Conservation (phyloP, 2,888 invertebrate species). For the Hirtodrosophila trivittata region DNA sequence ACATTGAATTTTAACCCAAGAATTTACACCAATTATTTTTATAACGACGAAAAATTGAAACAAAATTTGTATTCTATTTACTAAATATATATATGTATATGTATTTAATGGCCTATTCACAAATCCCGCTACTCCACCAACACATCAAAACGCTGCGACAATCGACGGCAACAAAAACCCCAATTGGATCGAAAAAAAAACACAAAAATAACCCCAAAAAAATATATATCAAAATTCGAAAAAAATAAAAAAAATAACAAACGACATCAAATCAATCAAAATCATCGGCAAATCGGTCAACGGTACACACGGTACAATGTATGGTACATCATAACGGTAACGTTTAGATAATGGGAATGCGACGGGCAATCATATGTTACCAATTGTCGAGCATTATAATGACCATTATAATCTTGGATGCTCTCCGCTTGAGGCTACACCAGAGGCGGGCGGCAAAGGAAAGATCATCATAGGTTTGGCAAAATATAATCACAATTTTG, state of each 20-base stretch:
- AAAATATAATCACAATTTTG: constrained; percentile 65
- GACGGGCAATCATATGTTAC: constrained; percentile 73
- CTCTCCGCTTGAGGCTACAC: constrained; percentile 56
- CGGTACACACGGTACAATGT: constrained; percentile 2
- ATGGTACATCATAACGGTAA: constrained; percentile 26
- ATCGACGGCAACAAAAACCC: constrained; percentile 28
- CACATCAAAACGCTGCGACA: constrained; percentile 39
- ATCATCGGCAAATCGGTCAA: constrained; percentile 23
- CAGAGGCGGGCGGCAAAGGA: constrained; percentile 81
- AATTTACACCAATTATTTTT: constrained; percentile 10
- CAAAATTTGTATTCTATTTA: constrained; percentile 39
- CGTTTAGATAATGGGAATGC: constrained; percentile 56
- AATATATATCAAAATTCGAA: constrained; percentile 36
- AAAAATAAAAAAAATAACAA: constrained; percentile 25
- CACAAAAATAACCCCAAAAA: constrained; percentile 9
- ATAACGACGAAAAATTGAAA: constrained; percentile 39
- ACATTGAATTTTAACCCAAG: constrained; percentile 27
- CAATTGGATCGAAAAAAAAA: constrained; percentile 56
- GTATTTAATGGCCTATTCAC: constrained; percentile 54
- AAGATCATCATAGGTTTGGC: constrained; percentile 86
- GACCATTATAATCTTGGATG: constrained; percentile 73
- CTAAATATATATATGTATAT: constrained; percentile 42
- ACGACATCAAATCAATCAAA: constrained; percentile 18
- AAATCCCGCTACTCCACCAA: constrained; percentile 52
- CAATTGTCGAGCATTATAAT: constrained; percentile 77